Evolutionary conservation across 2,888 invertebrate genomes (phyloP), one percentile per base, ranked within the genome.

Genomic region (Agrenia bidenticulata): DNA sequence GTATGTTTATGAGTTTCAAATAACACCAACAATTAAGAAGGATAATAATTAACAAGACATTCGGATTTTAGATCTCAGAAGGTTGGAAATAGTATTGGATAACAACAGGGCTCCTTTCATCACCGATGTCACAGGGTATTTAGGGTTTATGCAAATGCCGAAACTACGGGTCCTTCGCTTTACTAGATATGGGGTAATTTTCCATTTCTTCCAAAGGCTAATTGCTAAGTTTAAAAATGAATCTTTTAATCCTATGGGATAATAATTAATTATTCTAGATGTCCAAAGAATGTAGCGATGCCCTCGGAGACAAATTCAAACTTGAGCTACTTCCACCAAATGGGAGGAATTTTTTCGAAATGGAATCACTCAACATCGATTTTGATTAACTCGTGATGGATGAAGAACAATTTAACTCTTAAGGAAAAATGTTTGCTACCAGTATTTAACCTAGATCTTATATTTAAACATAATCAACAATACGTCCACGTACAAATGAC

Each of bases 41-140:
- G n/a, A n/a, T n/a, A n/a, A n/a, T n/a, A n/a, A n/a, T n/a, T n/a
- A n/a, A n/a, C n/a, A n/a, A n/a, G n/a, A n/a, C n/a, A n/a, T n/a
- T n/a, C n/a, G n/a, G n/a, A n/a, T n/a, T 17, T 15, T 24, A 67
- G 67, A 67, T 49, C 58, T 67, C 2, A 50, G 61, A 57, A 60
- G 63, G 51, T 56, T 67, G 64, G 67, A 67, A 50, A 67, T 67
- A 7, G 61, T 53, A 7, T 56, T 64, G 37, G 61, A 64, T 50
- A 63, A 71, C 57, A 71, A 67, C 54, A 57, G 71, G 15, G 67
- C 71, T 24, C 68, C 71, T 7, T 60, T 71, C 15, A 71, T 71
- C 32, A 66, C 71, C 1, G 71, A 71, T 60, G 59, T 71, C 2
- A 65, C 71, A 2, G 71, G 65, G 42, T 66, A 68, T 32, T 17